Evolutionary conservation across 2,888 invertebrate species (phyloP), one percentile per base, ranked within the genome.

Genomic region (Hymenopus coronatus): DNA sequence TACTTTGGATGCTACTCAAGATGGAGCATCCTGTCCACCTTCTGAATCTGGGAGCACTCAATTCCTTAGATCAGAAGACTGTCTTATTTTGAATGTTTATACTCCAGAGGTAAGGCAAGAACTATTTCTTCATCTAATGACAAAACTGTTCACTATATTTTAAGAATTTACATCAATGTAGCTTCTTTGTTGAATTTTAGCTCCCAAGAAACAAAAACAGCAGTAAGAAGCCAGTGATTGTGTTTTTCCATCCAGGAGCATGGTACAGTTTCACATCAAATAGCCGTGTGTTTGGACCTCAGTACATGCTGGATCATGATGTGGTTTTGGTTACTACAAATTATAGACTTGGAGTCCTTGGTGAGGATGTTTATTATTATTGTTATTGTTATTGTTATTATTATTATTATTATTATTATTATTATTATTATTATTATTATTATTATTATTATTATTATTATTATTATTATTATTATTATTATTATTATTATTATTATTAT

Each of bases 221-320:
- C 84, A 85, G 81, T 14, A 90, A 89, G 25, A 81, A 93, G 20
- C 96, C 97, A 0, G 96, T 97, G 2, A 93, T 97, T 12, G 94
- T 96, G 1, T 96, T 94, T 92, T 94, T 97, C 90, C 96, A 96
- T 92, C 94, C 95, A 0, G 96, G 96, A 0, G 96, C 94, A 25
- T 96, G 95, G 92, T 95, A 96, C 92, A 93, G 94, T 0, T 93
- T 93, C 33, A 95, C 96, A 0, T 96, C 95, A 0, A 95, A 95
- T 91, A 96, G 96, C 90, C 93, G 90, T 20, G 91, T 92, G 88
- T 93, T 93, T 2, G 95, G 95, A 0, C 96, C 96, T 0, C 94
- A 95, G 90, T 95, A 96, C 91, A 93, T 96, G 8, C 93, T 96
- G 91, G 96, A 96, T 92, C 93, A 95, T 83, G 95, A 96, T 89